phyloP scores from a whole-genome alignment of 2,113 vertebrate genomes.

The Tautogolabrus adspersus region DNA sequence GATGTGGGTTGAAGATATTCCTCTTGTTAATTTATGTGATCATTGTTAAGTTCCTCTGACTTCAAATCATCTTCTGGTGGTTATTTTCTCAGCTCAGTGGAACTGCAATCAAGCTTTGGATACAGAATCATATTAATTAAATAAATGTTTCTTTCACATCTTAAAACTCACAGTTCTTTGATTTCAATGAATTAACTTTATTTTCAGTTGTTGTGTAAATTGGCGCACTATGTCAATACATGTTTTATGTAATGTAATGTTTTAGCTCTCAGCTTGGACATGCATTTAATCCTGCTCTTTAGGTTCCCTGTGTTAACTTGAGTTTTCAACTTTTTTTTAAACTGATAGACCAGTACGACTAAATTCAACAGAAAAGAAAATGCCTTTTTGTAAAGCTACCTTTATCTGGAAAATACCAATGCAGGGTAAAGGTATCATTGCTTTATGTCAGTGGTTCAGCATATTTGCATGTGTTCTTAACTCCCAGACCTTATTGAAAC shows the following conservation, averaged over 20 bases:
- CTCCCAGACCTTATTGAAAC: constrained; percentile 4
- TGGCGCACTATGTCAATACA: neutral
- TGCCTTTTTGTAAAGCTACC: neutral
- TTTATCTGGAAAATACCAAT: constrained; percentile 4
- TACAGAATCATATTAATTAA: constrained; percentile 1
- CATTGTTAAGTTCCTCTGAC: neutral
- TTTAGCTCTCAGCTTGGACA: neutral
- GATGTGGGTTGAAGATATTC: neutral
- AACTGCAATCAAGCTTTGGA: constrained; percentile 24
- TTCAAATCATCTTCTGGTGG: neutral
- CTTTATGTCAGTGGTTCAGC: constrained; percentile 40
- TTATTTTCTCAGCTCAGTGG: neutral
- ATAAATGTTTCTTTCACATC: constrained; percentile 1
- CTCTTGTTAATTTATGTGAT: no score
- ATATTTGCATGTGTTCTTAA: constrained; percentile 19
- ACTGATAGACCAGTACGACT: constrained; percentile 10
- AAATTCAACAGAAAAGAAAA: neutral
- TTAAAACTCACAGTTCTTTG: constrained; percentile 5
- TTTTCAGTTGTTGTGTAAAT: neutral
- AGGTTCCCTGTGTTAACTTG: constrained; percentile 14
- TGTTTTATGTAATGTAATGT: no score
- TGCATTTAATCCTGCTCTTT: constrained; percentile 1
- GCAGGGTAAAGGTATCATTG: constrained; percentile 13
- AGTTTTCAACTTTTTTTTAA: constrained; percentile 4
- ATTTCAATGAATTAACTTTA: constrained; percentile 9